Evolutionary conservation across 2,888 invertebrate species (phyloP).

Genomic region (Drosophila gaucha): DNA sequence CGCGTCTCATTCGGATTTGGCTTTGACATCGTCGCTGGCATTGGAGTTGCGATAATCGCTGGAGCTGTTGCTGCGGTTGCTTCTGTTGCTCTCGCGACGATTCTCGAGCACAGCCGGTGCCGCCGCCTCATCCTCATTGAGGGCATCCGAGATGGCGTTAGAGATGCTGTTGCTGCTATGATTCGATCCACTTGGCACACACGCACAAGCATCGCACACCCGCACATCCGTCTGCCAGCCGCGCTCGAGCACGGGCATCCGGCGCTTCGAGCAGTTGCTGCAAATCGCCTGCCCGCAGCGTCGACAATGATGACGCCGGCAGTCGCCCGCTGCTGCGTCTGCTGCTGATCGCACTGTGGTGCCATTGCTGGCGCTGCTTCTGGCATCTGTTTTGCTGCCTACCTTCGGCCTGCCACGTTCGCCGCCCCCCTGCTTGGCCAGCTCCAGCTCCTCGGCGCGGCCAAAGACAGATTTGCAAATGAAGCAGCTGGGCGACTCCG

Average conservation of each 20-base stretch:
- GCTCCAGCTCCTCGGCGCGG: conserved; percentile 84
- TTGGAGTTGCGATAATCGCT: conserved; percentile 36
- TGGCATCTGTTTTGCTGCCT: background rate
- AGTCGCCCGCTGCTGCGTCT: conserved; percentile 66
- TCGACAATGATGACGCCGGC: conserved; percentile 88
- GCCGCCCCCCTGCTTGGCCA: conserved; percentile 66
- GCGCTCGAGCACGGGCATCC: conserved; percentile 89
- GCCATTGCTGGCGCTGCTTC: conserved; percentile 60
- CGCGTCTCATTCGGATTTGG: conserved; percentile 61
- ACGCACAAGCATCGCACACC: conserved; percentile 89
- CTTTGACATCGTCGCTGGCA: conserved; percentile 56
- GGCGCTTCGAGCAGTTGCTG: conserved; percentile 85
- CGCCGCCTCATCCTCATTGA: conserved; percentile 33
- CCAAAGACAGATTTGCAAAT: conserved; percentile 88
- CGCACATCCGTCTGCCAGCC: conserved; percentile 91
- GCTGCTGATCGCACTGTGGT: too few relatives aligned
- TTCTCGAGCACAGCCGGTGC: background rate
- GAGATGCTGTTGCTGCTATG: conserved; percentile 42
- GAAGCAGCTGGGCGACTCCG: conserved; percentile 88
- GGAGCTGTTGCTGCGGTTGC: conserved; percentile 6
- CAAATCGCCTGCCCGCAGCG: conserved; percentile 91
- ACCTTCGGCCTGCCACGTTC: background rate
- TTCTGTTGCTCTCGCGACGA: conserved; percentile 7
- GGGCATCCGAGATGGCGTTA: conserved; percentile 56
- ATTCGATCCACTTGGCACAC: conserved; percentile 47